Conservation (phyloP, 2,797 vertebrate genomes). For the Trachurus trachurus region DNA sequence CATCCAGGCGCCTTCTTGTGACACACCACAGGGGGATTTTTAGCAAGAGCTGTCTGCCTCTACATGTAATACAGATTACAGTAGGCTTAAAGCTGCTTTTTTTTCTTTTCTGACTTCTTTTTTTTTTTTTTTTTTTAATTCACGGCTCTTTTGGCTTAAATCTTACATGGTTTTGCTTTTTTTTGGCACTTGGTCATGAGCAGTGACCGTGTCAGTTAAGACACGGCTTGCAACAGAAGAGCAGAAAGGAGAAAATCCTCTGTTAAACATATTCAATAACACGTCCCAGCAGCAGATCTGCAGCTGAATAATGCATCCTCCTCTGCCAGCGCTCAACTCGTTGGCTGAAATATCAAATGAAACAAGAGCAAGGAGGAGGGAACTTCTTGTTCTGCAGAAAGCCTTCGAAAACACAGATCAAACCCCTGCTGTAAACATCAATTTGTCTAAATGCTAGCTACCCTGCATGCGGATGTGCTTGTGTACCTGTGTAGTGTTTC, state of each 20-base stretch:
- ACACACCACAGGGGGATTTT: background rate
- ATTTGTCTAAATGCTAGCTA: slow-evolving; percentile 31
- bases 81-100: slow-evolving; percentile 17
- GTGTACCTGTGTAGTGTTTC: slow-evolving; percentile 96
- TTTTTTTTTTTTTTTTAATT: slow-evolving; percentile 33
- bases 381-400: background rate
- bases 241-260: background rate
- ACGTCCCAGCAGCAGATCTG: slow-evolving; percentile 25
- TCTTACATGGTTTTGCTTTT: slow-evolving; percentile 41
- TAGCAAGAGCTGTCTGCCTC: slow-evolving; percentile 25
- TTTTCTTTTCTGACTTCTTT: slow-evolving; percentile 7
- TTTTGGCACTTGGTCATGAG: slow-evolving; percentile 27
- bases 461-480: slow-evolving; percentile 3
- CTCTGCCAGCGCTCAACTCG: background rate
- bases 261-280: slow-evolving; percentile 46
- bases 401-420: background rate
- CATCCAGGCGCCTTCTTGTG: slow-evolving; percentile 9
- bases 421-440: slow-evolving; percentile 40
- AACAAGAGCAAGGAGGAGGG: background rate
- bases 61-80: slow-evolving; percentile 35
- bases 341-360: slow-evolving; percentile 29
- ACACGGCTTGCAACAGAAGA: slow-evolving; percentile 2
- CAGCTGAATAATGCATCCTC: slow-evolving; percentile 62
- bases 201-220: slow-evolving; percentile 15
- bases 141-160: slow-evolving; percentile 31